Evolutionary conservation across 1,140 invertebrate genomes (phyloP).

Genomic region (Scaptomyza montana): DNA sequence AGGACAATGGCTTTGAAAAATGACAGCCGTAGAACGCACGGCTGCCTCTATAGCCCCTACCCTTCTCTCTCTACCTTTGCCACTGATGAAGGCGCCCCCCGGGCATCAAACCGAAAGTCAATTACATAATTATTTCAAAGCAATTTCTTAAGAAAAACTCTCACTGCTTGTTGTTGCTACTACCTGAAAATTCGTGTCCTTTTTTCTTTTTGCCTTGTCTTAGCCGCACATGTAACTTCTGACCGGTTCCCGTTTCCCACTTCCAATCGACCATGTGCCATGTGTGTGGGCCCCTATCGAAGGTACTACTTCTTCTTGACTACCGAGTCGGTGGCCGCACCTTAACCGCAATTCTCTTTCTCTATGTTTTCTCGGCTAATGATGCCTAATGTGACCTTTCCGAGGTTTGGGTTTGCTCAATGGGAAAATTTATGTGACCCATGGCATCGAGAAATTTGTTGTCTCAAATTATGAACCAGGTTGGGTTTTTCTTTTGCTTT

Average conservation of each 20-base stretch:
- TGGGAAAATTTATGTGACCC: conserved; percentile 68
- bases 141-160: conserved; percentile 63
- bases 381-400: conserved; percentile 71
- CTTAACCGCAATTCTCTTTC: conserved; percentile 53
- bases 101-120: conserved; percentile 51
- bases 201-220: conserved; percentile 36
- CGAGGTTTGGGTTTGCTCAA: conserved; percentile 33
- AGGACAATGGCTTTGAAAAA: conserved; percentile 59
- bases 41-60: conserved; percentile 5
- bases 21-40: conserved; percentile 54
- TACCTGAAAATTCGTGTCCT: conserved; percentile 47
- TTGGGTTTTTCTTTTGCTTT: conserved; percentile 7
- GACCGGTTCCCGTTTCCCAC: conserved; percentile 7
- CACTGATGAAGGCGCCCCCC: conserved; percentile 28
- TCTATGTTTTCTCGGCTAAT: conserved; percentile 39
- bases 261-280: conserved; percentile 2
- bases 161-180: background rate
- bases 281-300: conserved; percentile 45
- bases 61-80: conserved; percentile 8
- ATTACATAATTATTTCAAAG: conserved; percentile 76
- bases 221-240: conserved; percentile 37
- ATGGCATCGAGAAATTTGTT: conserved; percentile 56
- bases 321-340: conserved; percentile 41
- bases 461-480: conserved; percentile 42
- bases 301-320: background rate